These are phyloP conservation scores for Amphiprion clarkii DNA, from an alignment of 2,797 vertebrate genomes.

Conservation along the genomic window DNA sequence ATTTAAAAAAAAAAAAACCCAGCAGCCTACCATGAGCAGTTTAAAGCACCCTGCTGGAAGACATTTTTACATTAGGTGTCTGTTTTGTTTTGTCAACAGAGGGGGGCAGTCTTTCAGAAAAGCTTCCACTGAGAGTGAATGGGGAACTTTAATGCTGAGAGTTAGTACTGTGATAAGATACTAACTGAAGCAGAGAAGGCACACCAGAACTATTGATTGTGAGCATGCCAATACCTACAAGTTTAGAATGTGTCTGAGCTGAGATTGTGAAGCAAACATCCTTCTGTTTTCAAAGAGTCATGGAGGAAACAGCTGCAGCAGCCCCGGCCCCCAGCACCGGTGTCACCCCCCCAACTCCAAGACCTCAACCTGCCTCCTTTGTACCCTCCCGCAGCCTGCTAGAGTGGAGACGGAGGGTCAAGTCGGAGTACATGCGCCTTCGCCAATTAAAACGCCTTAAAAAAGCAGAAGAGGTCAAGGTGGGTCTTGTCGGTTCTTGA, in stretches of 20 bases:
- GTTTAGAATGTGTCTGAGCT: not conserved
- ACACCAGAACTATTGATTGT: not conserved
- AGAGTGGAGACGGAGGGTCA: constrained; percentile 97
- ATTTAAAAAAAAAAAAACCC: not conserved
- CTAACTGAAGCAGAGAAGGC: not conserved
- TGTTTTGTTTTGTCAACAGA: constrained; percentile 78
- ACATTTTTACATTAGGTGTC: constrained; percentile 28
- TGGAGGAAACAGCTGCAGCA: constrained; percentile 74
- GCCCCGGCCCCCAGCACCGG: constrained; percentile 31
- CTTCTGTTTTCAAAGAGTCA: constrained; percentile 55
- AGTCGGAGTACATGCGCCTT: constrained; percentile 97
- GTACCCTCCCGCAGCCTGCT: constrained; percentile 85
- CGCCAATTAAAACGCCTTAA: constrained; percentile 95
- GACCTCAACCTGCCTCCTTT: constrained; percentile 63
- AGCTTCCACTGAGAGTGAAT: constrained; percentile 23
- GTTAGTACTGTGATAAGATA: not conserved
- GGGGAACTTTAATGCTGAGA: constrained; percentile 36
- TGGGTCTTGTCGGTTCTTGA: constrained; percentile 56
- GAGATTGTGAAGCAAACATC: constrained; percentile 3
- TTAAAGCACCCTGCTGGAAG: constrained; percentile 46
- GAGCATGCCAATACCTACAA: not conserved
- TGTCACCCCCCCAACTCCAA: constrained; percentile 66
- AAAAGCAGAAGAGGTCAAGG: constrained; percentile 95
- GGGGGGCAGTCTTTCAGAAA: constrained; percentile 66
- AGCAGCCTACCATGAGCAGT: not conserved